Percentiles rank a stretch among this genome's conserved stretches.
Evolutionary conservation across 2,888 invertebrate species (phyloP).

Genomic region (Heteromurus nitidus): DNA sequence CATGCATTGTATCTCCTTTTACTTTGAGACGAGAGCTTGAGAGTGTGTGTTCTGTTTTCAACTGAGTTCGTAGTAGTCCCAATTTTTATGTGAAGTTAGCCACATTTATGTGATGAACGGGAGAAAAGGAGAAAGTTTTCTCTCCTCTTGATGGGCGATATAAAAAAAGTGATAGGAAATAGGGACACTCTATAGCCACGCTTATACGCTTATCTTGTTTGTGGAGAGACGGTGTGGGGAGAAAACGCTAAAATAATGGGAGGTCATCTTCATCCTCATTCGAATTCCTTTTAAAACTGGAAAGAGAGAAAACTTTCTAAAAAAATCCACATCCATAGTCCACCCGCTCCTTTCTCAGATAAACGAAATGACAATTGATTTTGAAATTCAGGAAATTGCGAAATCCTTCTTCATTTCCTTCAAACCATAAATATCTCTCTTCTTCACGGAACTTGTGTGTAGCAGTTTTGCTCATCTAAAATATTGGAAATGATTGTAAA

Average conservation of each 20-base stretch:
- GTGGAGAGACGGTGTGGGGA: neutral
- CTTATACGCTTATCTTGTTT: too few species aligned
- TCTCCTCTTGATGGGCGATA: neutral
- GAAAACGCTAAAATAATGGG: neutral
- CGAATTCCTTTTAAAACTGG: too few species aligned
- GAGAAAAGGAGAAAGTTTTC: neutral
- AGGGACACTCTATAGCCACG: neutral
- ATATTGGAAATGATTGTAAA: too few species aligned
- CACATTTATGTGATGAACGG: neutral
- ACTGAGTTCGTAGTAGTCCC: neutral
- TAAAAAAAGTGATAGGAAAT: too few species aligned
- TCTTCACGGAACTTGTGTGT: too few species aligned
- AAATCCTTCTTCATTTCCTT: too few species aligned
- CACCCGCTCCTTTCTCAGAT: neutral
- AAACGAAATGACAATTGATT: too few species aligned
- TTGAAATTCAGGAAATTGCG: too few species aligned
- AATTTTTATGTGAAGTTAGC: neutral
- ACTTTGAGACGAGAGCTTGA: neutral
- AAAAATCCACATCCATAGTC: neutral
- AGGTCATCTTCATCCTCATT: slow-evolving; percentile 2
- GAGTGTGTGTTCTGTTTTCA: too few species aligned
- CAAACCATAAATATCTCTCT: too few species aligned
- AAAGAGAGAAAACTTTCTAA: neutral
- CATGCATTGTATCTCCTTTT: neutral
- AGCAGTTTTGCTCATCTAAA: too few species aligned